Conservation (phyloP, 2,113 vertebrate genomes). For the Chlorodrepanis virens region DNA sequence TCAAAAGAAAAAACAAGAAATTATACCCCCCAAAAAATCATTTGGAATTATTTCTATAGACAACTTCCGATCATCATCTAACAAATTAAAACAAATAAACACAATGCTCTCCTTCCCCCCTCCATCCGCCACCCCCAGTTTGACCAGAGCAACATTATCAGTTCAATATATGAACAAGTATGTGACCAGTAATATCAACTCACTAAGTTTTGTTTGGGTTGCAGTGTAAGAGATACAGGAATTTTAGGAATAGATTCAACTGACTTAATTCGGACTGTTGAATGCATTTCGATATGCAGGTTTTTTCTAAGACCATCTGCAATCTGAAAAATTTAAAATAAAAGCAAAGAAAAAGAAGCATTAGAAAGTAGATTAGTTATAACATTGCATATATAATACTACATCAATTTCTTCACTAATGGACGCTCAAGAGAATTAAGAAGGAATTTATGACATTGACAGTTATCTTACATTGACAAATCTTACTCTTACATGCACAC, state of each 20-base stretch:
- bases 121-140: rapidly evolving
- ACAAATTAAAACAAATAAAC: background rate
- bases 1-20: background rate
- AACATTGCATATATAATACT: background rate
- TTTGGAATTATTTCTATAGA: background rate
- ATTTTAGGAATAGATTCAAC: conserved; percentile 79
- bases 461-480: background rate
- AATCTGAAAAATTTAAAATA: conserved; percentile 79
- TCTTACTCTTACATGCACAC: background rate
- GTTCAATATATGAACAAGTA: background rate
- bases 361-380: background rate
- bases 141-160: background rate
- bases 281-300: conserved; percentile 79
- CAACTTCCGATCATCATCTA: background rate
- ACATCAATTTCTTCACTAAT: background rate
- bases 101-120: background rate
- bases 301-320: conserved; percentile 76
- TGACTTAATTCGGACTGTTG: conserved; percentile 84
- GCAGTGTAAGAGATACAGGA: conserved; percentile 79
- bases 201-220: conserved; percentile 80
- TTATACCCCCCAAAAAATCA: background rate
- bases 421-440: background rate
- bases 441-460: background rate
- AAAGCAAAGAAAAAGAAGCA: background rate
- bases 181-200: conserved; percentile 52